Conservation (phyloP, 2,797 vertebrate species). For the Crenichthys baileyi region DNA sequence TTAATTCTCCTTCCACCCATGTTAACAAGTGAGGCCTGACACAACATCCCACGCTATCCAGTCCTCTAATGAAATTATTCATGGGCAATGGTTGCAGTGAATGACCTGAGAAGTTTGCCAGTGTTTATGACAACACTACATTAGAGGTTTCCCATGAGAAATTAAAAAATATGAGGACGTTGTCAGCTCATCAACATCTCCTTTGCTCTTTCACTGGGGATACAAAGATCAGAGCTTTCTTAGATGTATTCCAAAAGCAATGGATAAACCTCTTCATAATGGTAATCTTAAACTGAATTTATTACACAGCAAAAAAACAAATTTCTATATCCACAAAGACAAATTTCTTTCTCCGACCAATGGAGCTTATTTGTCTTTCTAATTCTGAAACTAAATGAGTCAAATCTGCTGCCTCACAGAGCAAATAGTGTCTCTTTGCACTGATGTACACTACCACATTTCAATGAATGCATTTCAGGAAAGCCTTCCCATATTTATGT, state of each 20-base stretch:
- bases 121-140: slow-evolving; percentile 53
- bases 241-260: not conserved
- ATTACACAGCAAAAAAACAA: too few species aligned
- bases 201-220: slow-evolving; percentile 10
- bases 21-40: slow-evolving; percentile 57
- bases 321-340: too few species aligned
- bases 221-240: slow-evolving; percentile 11
- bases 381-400: too few species aligned
- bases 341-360: too few species aligned
- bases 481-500: too few species aligned
- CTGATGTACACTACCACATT: too few species aligned
- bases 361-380: too few species aligned
- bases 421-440: too few species aligned
- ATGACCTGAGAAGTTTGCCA: slow-evolving; percentile 63
- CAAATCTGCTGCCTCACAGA: too few species aligned
- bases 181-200: slow-evolving; percentile 24
- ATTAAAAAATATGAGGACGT: slow-evolving; percentile 39
- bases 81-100: slow-evolving; percentile 68
- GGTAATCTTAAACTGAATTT: not conserved
- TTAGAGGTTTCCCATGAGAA: slow-evolving; percentile 69
- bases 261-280: not conserved
- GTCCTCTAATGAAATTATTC: slow-evolving; percentile 74
- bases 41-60: slow-evolving; percentile 59
- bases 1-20: slow-evolving; percentile 59
- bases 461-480: too few species aligned